phyloP scores from a whole-genome alignment of 1,140 invertebrate genomes.

The Dreissena polymorpha region DNA sequence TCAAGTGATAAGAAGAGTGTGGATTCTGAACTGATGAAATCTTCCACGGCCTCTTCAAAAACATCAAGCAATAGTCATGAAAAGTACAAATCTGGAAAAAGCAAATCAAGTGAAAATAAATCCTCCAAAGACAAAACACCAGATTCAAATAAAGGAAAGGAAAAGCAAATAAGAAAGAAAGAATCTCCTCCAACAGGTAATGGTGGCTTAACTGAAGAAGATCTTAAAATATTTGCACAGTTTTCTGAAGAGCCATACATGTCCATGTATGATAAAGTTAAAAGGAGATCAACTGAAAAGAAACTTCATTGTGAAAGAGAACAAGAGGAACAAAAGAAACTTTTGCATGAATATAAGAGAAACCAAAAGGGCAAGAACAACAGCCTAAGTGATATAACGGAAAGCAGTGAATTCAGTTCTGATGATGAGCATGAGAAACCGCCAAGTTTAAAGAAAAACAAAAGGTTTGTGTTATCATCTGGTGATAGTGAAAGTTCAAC shows the following conservation, averaged over 20 bases:
- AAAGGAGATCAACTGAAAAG: slow-evolving; percentile 94
- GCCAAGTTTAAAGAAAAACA: slow-evolving; percentile 62
- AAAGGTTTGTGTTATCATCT: slow-evolving; percentile 53
- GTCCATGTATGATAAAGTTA: slow-evolving; percentile 99
- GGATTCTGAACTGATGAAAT: slow-evolving; percentile 38
- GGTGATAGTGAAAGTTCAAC: slow-evolving; percentile 59
- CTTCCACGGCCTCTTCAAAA: slow-evolving; percentile 29
- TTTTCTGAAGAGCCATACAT: slow-evolving; percentile 84
- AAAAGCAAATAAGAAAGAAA: slow-evolving; percentile 58
- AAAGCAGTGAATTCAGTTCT: slow-evolving; percentile 60
- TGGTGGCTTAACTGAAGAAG: slow-evolving; percentile 52
- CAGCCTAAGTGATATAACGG: slow-evolving; percentile 61
- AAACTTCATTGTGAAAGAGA: slow-evolving; percentile 80
- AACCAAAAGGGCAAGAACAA: slow-evolving; percentile 84
- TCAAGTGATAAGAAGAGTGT: slow-evolving; percentile 58
- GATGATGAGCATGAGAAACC: slow-evolving; percentile 64
- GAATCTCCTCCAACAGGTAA: slow-evolving; percentile 51
- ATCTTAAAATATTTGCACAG: slow-evolving; percentile 49
- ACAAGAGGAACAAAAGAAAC: slow-evolving; percentile 91
- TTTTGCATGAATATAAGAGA: slow-evolving; percentile 85
- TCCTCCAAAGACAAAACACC: slow-evolving; percentile 45
- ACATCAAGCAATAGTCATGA: slow-evolving; percentile 23
- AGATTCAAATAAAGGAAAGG: slow-evolving; percentile 58
- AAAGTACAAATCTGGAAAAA: slow-evolving; percentile 42
- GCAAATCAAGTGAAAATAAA: slow-evolving; percentile 31